Evolutionary conservation across 2,113 vertebrate genomes (phyloP), one percentile per base, ranked within the genome.

Genomic region (Hiodon tergisus): DNA sequence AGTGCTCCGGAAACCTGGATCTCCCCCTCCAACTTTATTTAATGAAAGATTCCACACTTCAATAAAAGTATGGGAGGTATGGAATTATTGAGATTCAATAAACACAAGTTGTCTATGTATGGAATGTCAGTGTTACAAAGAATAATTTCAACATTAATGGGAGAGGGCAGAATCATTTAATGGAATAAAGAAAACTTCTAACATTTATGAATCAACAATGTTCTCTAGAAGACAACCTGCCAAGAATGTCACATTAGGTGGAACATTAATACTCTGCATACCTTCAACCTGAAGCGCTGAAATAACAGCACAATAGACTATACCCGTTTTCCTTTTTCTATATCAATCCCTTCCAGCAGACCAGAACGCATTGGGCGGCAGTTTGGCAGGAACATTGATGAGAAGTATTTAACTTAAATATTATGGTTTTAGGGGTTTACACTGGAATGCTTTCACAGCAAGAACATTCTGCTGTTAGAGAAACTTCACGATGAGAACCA

Each of bases 401-500:
- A 61, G 46, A 73, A 31, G 46, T 47, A 65, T 73, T 65, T 73
- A 65, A 65, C 8, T 69, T 16, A 69, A 69, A 69, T 69, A 17
- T 52, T 69, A 47, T 61, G 61, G 61, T 66, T 73, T 73, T 55
- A 7, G 61, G 61, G 61, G 54, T 73, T 61, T 69, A 31, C 31
- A 31, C 50, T 73, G 72, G 72, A 63, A 73, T 73, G 59, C 72
- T 52, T 66, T 63, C 11, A 65, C 72, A 65, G 60, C 50, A 65
- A 65, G 61, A 51, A 54, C 51, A 13, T 72, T 59, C 50, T 51
- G 16, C 50, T 51, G 7, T 48, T 53, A 9, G 50, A 63, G 50
- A 65, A 65, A 65, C 17, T 31, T 65, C 71, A 73, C 4, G 16
- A 13, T 73, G 5, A 10, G 31, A 31, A 31, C 31, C 31, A 31